Percentiles rank a stretch among this genome's conserved stretches.
phyloP scores from a whole-genome alignment of 2,113 vertebrate genomes.

The Gnathonemus longibarbis region DNA sequence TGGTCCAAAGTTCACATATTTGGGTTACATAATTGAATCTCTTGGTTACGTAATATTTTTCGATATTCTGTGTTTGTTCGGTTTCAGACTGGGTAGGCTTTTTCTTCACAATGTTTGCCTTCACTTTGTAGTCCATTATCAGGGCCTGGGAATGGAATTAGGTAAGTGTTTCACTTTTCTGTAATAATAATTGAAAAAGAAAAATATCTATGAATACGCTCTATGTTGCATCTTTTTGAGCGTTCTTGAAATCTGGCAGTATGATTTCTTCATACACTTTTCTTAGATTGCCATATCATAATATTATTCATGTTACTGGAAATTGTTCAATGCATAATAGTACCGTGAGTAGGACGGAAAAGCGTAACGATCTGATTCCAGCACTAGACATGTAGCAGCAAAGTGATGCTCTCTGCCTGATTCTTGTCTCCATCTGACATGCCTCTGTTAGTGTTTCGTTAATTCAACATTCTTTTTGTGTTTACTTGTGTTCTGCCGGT shows the following conservation, averaged over 20 bases:
- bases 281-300: neutral
- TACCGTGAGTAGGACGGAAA: neutral
- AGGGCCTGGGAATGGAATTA: neutral
- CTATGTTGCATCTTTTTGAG: neutral
- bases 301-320: neutral
- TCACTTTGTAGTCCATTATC: neutral
- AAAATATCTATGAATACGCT: neutral
- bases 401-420: neutral
- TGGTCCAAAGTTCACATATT: neutral
- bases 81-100: neutral
- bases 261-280: neutral
- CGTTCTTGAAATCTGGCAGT: neutral
- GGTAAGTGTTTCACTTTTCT: neutral
- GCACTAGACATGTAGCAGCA: neutral
- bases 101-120: neutral
- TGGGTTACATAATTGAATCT: slow-evolving; percentile 12
- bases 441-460: neutral
- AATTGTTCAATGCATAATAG: neutral
- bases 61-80: neutral
- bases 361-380: neutral
- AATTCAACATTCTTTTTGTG: neutral
- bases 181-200: neutral
- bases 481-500: neutral
- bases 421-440: neutral
- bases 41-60: neutral